phyloP scores from a whole-genome alignment of 2,888 invertebrate genomes.

The Agonum fuliginosum region DNA sequence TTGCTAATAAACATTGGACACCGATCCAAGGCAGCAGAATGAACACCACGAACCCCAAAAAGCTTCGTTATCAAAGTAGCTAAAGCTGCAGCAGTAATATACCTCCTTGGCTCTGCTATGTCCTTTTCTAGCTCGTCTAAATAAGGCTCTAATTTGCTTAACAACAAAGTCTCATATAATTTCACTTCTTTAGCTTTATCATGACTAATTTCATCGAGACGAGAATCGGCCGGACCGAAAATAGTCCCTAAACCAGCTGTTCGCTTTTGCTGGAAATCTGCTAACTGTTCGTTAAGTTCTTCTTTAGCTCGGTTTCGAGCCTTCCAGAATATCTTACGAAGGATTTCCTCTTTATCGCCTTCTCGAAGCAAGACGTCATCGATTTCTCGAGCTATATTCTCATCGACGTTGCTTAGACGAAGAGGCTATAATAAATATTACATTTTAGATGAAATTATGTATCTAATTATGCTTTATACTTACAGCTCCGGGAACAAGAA shows the following conservation, averaged over 20 bases:
- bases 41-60: slow-evolving; percentile 80
- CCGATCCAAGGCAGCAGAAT: slow-evolving; percentile 79
- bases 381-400: slow-evolving; percentile 91
- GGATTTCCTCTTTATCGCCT: slow-evolving; percentile 91
- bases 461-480: slow-evolving; percentile 68
- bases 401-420: slow-evolving; percentile 86
- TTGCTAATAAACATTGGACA: slow-evolving; percentile 90
- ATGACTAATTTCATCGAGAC: slow-evolving; percentile 85
- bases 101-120: slow-evolving; percentile 76
- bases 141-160: slow-evolving; percentile 83
- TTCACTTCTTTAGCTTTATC: slow-evolving; percentile 86
- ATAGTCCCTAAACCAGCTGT: slow-evolving; percentile 92
- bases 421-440: slow-evolving; percentile 78
- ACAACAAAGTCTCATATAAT: slow-evolving; percentile 83
- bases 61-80: slow-evolving; percentile 88
- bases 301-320: slow-evolving; percentile 89
- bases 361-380: slow-evolving; percentile 90
- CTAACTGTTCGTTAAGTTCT: slow-evolving; percentile 86
- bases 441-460: not conserved
- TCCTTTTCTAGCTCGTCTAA: slow-evolving; percentile 81
- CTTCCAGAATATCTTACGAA: slow-evolving; percentile 92
- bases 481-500: slow-evolving; percentile 92
- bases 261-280: slow-evolving; percentile 89
- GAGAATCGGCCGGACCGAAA: slow-evolving; percentile 90
- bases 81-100: slow-evolving; percentile 85